A percentile compares a stretch with the other conserved stretches of the same genome.
Conservation (phyloP, 2,888 invertebrate genomes). For the Atrina japonica region DNA sequence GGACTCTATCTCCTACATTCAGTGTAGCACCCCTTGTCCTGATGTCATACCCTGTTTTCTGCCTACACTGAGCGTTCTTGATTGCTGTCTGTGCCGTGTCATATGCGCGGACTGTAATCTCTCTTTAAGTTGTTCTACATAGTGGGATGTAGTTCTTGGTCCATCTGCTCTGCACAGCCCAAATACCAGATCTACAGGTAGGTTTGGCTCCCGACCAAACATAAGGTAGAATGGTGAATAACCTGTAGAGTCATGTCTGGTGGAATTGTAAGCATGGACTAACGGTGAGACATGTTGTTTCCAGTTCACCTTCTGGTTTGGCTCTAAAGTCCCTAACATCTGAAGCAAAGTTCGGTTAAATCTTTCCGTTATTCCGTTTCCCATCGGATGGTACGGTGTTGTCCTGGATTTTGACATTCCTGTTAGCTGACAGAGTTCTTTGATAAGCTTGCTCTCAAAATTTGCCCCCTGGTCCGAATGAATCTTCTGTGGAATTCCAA, state of each 20-base stretch:
- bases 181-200: slow-evolving; percentile 40
- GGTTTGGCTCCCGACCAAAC: slow-evolving; percentile 21
- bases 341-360: slow-evolving; percentile 40
- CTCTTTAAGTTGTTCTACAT: slow-evolving; percentile 23
- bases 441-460: slow-evolving; percentile 41
- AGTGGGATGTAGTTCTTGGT: slow-evolving; percentile 5
- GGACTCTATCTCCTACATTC: slow-evolving; percentile 33
- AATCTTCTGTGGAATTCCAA: too few relatives aligned
- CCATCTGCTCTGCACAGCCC: background rate
- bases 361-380: slow-evolving; percentile 41
- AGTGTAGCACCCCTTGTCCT: slow-evolving; percentile 32
- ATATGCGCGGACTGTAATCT: too few relatives aligned
- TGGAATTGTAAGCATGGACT: slow-evolving; percentile 37
- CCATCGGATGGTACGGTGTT: slow-evolving; percentile 42
- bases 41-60: slow-evolving; percentile 32
- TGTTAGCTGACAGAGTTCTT: slow-evolving; percentile 30
- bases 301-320: slow-evolving; percentile 37
- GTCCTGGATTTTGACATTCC: slow-evolving; percentile 36
- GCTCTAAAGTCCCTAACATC: slow-evolving; percentile 39
- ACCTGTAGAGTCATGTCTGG: slow-evolving; percentile 37
- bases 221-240: slow-evolving; percentile 34
- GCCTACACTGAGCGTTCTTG: slow-evolving; percentile 17
- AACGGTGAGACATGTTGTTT: slow-evolving; percentile 34
- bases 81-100: background rate
- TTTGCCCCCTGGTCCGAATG: slow-evolving; percentile 47